phyloP scores from a whole-genome alignment of 2,113 vertebrate species.

The Menidia beryllina region DNA sequence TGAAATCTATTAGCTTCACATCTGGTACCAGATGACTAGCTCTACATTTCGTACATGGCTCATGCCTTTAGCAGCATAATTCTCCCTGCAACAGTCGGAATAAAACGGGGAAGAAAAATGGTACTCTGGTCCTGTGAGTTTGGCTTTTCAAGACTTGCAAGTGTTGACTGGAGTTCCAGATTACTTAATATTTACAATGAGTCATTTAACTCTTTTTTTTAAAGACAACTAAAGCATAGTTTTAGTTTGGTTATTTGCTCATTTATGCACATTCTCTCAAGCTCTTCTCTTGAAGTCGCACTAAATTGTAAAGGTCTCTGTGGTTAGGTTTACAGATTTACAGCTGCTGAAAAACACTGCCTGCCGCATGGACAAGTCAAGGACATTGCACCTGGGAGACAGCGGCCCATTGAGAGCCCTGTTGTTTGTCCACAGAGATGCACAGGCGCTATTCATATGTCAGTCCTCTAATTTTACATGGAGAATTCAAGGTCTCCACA shows the following conservation, averaged over 20 bases:
- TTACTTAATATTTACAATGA: no score
- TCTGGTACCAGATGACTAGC: background rate
- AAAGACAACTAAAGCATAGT: no score
- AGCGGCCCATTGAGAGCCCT: slow-evolving; percentile 15
- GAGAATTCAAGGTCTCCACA: slow-evolving; percentile 19
- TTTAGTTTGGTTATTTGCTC: no score
- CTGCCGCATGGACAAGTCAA: slow-evolving; percentile 19
- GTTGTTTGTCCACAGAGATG: slow-evolving; percentile 8
- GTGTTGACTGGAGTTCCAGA: no score
- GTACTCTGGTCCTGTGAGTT: no score
- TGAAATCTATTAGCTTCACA: no score
- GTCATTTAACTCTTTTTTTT: no score
- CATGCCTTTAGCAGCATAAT: background rate
- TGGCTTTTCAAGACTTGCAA: background rate
- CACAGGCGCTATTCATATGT: slow-evolving; percentile 38
- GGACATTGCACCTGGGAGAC: slow-evolving; percentile 8
- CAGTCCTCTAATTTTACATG: slow-evolving; percentile 28
- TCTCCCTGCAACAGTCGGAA: background rate
- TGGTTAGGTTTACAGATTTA: no score
- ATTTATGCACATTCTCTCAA: no score
- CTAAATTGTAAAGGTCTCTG: no score
- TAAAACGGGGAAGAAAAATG: background rate
- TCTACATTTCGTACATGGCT: background rate
- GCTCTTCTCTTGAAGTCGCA: no score
- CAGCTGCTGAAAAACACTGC: no score